phyloP scores from a whole-genome alignment of 1,140 invertebrate species.

The Caenorhabditis inopinata region DNA sequence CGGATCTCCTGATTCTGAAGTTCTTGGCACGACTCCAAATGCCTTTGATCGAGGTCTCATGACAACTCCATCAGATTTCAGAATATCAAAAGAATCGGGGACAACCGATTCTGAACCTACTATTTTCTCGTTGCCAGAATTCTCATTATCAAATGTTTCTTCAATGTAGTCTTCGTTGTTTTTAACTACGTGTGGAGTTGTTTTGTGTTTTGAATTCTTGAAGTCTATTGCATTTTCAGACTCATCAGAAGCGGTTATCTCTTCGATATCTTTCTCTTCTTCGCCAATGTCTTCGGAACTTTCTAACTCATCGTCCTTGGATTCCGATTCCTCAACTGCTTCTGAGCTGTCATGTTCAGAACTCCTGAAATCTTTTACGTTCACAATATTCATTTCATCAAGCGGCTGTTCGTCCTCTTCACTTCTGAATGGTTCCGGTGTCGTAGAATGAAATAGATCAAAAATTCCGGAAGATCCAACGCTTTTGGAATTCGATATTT shows the following conservation, averaged over 20 bases:
- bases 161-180: slow-evolving; percentile 12
- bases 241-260: background rate
- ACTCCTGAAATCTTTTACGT: too few relatives aligned
- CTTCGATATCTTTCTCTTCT: background rate
- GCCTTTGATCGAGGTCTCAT: background rate
- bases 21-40: background rate
- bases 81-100: background rate
- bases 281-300: background rate
- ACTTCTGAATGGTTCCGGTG: too few relatives aligned
- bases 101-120: too few relatives aligned
- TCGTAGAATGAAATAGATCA: too few relatives aligned
- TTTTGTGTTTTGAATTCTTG: background rate
- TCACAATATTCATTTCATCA: too few relatives aligned
- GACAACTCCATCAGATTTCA: background rate
- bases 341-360: too few relatives aligned
- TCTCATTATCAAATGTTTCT: background rate
- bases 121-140: background rate
- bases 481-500: background rate
- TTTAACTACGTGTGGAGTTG: background rate
- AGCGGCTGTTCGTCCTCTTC: too few relatives aligned
- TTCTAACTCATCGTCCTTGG: too few relatives aligned
- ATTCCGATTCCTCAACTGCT: too few relatives aligned
- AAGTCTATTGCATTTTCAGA: background rate
- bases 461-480: too few relatives aligned
- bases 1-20: background rate